Evolutionary conservation across 1,140 invertebrate genomes (phyloP), one percentile per base, ranked within the genome.

Genomic region (Reticulitermes speratus): DNA sequence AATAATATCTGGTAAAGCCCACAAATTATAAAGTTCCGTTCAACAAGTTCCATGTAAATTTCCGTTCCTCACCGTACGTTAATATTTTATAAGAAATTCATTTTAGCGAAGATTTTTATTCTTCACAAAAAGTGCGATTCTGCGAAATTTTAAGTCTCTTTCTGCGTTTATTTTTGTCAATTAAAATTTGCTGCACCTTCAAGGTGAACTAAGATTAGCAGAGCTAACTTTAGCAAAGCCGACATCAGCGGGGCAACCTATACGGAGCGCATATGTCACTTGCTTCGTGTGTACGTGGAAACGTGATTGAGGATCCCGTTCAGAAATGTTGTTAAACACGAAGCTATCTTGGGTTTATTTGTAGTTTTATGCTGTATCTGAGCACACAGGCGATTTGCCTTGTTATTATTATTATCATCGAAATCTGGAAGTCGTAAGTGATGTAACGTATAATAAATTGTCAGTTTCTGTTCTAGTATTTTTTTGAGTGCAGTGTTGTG

Each of bases 131-230:
- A 19, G 14, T 55, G 14, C 52, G 14, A 12, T 55, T 55, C 19
- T 55, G 52, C 52, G 5, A 55, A 48, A 48, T 12, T n/a, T 65
- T 75, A 9, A 30, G 16, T 75, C 25, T 30, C n/a, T 75, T 30
- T 75, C 16, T n/a, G 65, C n/a, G n/a, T 75, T 65, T 25, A n/a
- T n/a, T 75, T 30, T 75, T 25, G 11, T 25, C 65, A 75, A 65
- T 65, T 65, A 75, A 75, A 75, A 75, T 25, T 25, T 75, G 25
- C n/a, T n/a, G 65, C 65, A 25, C n/a, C n/a, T 30, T 30, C 25
- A 75, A 75, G 65, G 65, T 75, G 65, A 75, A 75, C 65, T 65
- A 75, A 75, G 65, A 75, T 30, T 75, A 75, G 65, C 25, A 75
- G 65, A 75, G 65, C 65, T 75, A 75, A 75, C 9, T 30, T 75